Evolutionary conservation across 2,113 vertebrate species (phyloP).

Genomic region (Datnioides undecimradiatus): DNA sequence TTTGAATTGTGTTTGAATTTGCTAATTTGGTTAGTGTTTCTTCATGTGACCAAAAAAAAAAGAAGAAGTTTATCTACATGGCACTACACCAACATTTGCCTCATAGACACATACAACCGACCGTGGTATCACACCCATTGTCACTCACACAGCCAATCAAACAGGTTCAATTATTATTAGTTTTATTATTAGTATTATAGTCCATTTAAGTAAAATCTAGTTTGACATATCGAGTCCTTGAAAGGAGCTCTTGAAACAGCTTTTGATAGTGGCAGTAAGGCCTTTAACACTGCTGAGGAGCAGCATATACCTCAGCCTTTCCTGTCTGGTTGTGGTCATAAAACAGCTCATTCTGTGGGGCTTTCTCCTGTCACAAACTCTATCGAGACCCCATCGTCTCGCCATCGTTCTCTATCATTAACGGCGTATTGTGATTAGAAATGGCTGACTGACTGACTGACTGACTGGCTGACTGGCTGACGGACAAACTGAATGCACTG

Average conservation of each 20-base stretch:
- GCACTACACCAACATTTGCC: slow-evolving; percentile 22
- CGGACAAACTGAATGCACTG: slow-evolving; percentile 60
- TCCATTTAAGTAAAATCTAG: slow-evolving; percentile 1
- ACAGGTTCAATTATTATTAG: no score
- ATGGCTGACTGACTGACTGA: slow-evolving; percentile 62
- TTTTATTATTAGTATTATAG: no score
- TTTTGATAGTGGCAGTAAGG: slow-evolving; percentile 2
- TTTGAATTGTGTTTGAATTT: slow-evolving; percentile 41
- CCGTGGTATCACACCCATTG: background rate
- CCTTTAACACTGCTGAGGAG: slow-evolving; percentile 49
- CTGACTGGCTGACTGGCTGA: no score
- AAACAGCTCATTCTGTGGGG: slow-evolving; percentile 3
- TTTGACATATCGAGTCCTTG: slow-evolving; percentile 8
- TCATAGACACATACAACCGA: background rate
- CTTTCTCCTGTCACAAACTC: slow-evolving; percentile 37
- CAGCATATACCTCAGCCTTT: slow-evolving; percentile 52
- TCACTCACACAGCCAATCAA: slow-evolving; percentile 6
- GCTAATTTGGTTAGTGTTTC: slow-evolving; percentile 37
- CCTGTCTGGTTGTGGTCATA: slow-evolving; percentile 44
- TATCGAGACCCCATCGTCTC: background rate
- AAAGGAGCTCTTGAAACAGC: slow-evolving; percentile 15
- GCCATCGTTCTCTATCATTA: slow-evolving; percentile 57
- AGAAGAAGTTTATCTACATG: background rate
- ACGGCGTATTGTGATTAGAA: slow-evolving; percentile 75
- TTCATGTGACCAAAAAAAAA: slow-evolving; percentile 33